Evolutionary conservation across 2,888 invertebrate genomes (phyloP).

Genomic region (Drosophila pseudotalamancana): DNA sequence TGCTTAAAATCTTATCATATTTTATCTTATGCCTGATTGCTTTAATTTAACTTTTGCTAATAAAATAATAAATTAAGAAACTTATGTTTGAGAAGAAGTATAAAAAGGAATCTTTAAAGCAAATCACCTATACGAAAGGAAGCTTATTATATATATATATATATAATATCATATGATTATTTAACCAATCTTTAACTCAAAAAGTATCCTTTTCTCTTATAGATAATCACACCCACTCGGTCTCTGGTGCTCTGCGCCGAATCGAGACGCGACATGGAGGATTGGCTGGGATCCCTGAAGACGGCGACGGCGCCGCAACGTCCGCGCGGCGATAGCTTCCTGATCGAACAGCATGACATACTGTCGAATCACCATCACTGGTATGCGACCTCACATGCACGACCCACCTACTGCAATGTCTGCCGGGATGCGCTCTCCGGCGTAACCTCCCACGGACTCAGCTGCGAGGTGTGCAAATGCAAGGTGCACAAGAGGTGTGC

Average conservation of each 20-base stretch:
- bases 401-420: conserved; percentile 98
- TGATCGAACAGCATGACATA: conserved; percentile 87
- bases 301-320: conserved; percentile 86
- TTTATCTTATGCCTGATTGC: no score
- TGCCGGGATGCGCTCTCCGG: conserved; percentile 97
- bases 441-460: conserved; percentile 97
- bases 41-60: no score
- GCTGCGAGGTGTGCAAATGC: conserved; percentile 98
- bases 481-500: conserved; percentile 98
- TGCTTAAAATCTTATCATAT: no score
- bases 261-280: conserved; percentile 94
- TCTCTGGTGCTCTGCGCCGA: conserved; percentile 92
- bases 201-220: background rate
- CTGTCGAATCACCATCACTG: conserved; percentile 90
- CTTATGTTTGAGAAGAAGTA: no score
- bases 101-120: no score
- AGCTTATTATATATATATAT: background rate
- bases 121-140: no score
- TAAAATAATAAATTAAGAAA: no score
- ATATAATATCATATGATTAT: background rate
- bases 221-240: conserved; percentile 89
- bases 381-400: conserved; percentile 96
- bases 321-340: conserved; percentile 85
- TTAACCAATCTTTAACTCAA: no score
- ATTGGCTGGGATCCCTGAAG: conserved; percentile 94